Evolutionary conservation across 2,113 vertebrate genomes (phyloP).

Genomic region (Blennius ocellaris): DNA sequence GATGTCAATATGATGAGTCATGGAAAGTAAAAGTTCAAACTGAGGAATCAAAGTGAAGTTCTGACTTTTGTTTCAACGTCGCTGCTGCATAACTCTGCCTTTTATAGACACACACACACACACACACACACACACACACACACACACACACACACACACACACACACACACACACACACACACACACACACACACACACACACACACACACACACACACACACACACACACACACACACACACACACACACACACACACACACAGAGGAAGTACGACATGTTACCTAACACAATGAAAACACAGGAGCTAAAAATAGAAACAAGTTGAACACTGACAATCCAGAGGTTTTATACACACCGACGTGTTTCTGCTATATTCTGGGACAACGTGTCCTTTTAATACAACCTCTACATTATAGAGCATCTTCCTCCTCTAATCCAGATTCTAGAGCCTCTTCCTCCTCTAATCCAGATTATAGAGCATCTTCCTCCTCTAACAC

Average conservation of each 20-base stretch:
- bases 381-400: no score
- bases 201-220: slow-evolving; percentile 14
- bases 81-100: slow-evolving; percentile 24
- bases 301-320: slow-evolving; percentile 43
- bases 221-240: slow-evolving; percentile 9
- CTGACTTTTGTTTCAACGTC: neutral
- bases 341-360: neutral
- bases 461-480: no score
- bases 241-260: slow-evolving; percentile 24
- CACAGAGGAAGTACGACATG: slow-evolving; percentile 48
- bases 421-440: no score
- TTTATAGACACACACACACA: slow-evolving; percentile 28
- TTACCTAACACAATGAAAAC: slow-evolving; percentile 51
- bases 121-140: no score
- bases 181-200: slow-evolving; percentile 1
- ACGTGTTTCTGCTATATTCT: neutral
- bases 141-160: neutral
- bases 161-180: neutral
- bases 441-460: no score
- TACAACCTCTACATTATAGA: no score
- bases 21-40: neutral
- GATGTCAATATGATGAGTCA: no score
- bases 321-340: no score
- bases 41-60: neutral
- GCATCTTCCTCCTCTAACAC: no score